Evolutionary conservation across 1,140 invertebrate species (phyloP).

Genomic region (Helicoverpa zea): DNA sequence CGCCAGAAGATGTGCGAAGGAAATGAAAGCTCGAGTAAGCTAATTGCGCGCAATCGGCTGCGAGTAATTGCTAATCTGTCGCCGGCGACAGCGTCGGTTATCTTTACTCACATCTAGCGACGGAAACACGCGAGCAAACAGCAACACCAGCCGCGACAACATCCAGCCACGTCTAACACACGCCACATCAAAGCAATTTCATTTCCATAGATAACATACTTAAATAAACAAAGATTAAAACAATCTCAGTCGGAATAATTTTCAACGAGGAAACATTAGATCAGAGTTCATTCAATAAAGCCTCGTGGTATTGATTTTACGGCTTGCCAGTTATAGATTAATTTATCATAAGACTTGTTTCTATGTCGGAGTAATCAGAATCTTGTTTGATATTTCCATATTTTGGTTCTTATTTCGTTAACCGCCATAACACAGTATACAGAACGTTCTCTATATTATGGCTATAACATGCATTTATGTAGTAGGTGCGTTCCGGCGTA

Average conservation of each 20-base stretch:
- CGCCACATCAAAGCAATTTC: constrained; percentile 26
- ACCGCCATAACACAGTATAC: too few species aligned
- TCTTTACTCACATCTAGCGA: constrained; percentile 52
- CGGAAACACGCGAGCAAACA: not conserved
- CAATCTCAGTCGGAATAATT: constrained; percentile 14
- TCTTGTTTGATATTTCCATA: too few species aligned
- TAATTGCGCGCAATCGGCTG: constrained; percentile 67
- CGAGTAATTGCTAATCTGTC: constrained; percentile 66
- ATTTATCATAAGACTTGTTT: not conserved
- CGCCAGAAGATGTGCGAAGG: constrained; percentile 56
- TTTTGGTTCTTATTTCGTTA: too few species aligned
- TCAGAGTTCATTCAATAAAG: not conserved
- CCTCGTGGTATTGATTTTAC: not conserved
- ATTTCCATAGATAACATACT: constrained; percentile 14
- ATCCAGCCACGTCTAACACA: not conserved
- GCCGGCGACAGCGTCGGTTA: constrained; percentile 50
- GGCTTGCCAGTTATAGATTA: not conserved
- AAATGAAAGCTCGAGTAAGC: constrained; percentile 64
- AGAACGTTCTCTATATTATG: too few species aligned
- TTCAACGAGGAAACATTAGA: not conserved
- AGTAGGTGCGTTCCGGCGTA: too few species aligned
- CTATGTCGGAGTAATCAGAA: too few species aligned
- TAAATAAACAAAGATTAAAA: constrained; percentile 19
- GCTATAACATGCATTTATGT: too few species aligned
- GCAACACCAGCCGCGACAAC: constrained; percentile 15